These are phyloP conservation scores for Idris sp. DNA, from an alignment of 1,140 invertebrate species.

Conservation along the genomic window DNA sequence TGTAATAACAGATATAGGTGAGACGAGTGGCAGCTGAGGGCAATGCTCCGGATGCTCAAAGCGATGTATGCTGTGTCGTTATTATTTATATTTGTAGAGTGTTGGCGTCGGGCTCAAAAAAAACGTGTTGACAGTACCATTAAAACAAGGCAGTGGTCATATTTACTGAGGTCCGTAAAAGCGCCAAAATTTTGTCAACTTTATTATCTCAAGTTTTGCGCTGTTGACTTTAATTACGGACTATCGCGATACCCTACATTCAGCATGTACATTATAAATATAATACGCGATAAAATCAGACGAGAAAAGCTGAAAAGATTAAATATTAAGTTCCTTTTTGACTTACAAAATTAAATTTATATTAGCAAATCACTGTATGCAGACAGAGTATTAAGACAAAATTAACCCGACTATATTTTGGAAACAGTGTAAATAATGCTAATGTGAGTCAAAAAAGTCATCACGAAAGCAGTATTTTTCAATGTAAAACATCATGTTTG, in stretches of 20 bases:
- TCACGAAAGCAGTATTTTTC: constrained; percentile 10
- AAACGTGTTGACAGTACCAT: constrained; percentile 69
- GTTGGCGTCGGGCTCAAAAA: constrained; percentile 63
- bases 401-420: too few species aligned
- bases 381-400: too few species aligned
- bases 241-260: constrained; percentile 16
- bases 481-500: constrained; percentile 4
- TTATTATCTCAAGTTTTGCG: constrained; percentile 31
- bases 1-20: constrained; percentile 18
- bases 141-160: constrained; percentile 54
- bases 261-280: background rate
- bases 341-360: too few species aligned
- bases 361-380: too few species aligned
- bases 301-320: too few species aligned
- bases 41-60: constrained; percentile 36
- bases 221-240: constrained; percentile 34
- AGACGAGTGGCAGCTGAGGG: constrained; percentile 46
- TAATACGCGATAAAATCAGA: too few species aligned
- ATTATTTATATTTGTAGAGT: constrained; percentile 65
- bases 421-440: too few species aligned
- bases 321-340: too few species aligned
- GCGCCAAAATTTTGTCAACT: constrained; percentile 62
- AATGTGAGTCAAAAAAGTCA: too few species aligned
- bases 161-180: constrained; percentile 66
- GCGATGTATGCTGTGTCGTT: constrained; percentile 28